Evolutionary conservation across 1,140 invertebrate genomes (phyloP).

Genomic region (Caenorhabditis inopinata): DNA sequence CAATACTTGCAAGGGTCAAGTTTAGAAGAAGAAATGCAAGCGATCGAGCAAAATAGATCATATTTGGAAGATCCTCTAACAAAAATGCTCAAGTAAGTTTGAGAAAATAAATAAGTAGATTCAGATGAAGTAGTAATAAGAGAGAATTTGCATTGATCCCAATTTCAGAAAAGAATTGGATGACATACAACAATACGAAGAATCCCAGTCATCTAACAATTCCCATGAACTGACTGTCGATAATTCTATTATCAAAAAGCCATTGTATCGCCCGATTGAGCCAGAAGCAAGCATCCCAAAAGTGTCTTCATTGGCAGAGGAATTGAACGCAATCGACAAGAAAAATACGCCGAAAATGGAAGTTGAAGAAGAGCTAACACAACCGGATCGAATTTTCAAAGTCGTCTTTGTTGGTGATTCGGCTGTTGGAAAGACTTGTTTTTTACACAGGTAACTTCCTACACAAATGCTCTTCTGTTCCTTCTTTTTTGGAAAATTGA

Average conservation of each 20-base stretch:
- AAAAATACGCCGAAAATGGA: conserved; percentile 6
- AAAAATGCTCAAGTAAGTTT: neutral
- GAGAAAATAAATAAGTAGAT: neutral
- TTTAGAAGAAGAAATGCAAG: neutral
- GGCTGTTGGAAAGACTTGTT: conserved; percentile 72
- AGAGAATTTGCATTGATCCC: too few species aligned
- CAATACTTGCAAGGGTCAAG: neutral
- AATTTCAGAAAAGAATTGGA: neutral
- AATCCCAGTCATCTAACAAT: neutral
- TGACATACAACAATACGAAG: neutral
- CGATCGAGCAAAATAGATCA: neutral
- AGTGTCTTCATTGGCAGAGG: conserved; percentile 49
- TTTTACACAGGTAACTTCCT: conserved; percentile 69
- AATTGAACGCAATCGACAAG: conserved; percentile 33
- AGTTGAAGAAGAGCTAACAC: conserved; percentile 49
- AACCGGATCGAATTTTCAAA: conserved; percentile 70
- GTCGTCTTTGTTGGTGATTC: conserved; percentile 73
- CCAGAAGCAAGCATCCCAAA: conserved; percentile 9
- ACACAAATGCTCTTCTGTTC: neutral
- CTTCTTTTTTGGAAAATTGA: too few species aligned
- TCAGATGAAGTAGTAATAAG: too few species aligned
- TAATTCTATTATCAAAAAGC: neutral
- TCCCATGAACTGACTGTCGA: neutral
- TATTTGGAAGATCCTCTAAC: neutral
- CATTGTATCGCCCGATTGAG: conserved; percentile 34